Evolutionary conservation across 2,888 invertebrate species (phyloP).

Genomic region (Drosophila paucipuncta): DNA sequence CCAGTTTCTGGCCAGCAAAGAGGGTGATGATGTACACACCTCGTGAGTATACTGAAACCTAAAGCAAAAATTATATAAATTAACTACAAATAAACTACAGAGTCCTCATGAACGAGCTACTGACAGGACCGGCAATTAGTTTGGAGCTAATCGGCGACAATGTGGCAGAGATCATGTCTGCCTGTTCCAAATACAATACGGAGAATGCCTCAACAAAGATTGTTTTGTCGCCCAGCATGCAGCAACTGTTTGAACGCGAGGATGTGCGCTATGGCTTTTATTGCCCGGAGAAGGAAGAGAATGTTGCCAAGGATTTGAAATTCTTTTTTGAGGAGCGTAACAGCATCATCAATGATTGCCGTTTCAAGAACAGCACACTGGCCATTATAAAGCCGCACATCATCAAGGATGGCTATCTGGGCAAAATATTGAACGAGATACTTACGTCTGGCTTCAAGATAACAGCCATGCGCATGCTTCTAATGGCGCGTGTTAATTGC

Average conservation of each 20-base stretch:
- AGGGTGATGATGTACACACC: constrained; percentile 87
- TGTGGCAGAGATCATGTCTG: constrained; percentile 80
- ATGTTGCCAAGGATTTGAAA: constrained; percentile 85
- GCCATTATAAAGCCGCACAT: constrained; percentile 96
- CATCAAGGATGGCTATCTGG: constrained; percentile 89
- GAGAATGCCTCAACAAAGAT: constrained; percentile 51
- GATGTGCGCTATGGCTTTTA: constrained; percentile 90
- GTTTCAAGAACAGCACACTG: constrained; percentile 89
- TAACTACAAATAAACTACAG: constrained; percentile 44
- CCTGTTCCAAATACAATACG: constrained; percentile 63
- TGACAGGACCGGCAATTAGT: constrained; percentile 81
- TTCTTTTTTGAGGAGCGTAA: constrained; percentile 88
- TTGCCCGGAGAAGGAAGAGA: constrained; percentile 87
- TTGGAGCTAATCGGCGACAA: constrained; percentile 83
- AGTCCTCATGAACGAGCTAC: constrained; percentile 77
- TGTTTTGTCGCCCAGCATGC: constrained; percentile 84
- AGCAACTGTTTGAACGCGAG: constrained; percentile 89
- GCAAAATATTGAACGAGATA: constrained; percentile 90
- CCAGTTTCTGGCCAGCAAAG: constrained; percentile 87
- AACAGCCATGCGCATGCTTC: constrained; percentile 92
- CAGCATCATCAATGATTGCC: constrained; percentile 86
- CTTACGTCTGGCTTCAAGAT: constrained; percentile 91
- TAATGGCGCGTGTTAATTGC: constrained; percentile 92
- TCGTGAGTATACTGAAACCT: constrained; percentile 86
- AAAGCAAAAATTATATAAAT: neutral